These are phyloP conservation scores for Catharus minimus DNA, from an alignment of 2,113 vertebrate genomes.

Conservation along the genomic window DNA sequence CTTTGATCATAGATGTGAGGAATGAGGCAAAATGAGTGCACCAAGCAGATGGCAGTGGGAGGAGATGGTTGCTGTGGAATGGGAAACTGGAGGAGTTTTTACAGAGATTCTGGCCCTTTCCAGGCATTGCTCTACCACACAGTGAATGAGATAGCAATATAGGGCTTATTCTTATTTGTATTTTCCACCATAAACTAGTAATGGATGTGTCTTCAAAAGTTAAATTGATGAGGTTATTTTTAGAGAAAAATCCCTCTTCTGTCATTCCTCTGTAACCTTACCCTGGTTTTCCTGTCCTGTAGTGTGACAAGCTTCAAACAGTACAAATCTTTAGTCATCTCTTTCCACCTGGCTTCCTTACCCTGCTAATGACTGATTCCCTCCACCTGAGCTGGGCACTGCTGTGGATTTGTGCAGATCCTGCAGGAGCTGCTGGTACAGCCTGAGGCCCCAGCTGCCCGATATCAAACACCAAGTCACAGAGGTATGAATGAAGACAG, in stretches of 20 bases:
- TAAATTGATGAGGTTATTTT: not conserved
- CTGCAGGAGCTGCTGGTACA: not conserved
- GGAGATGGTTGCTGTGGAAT: not conserved
- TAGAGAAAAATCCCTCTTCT: not conserved
- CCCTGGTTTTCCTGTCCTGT: not conserved
- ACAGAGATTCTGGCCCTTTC: not conserved
- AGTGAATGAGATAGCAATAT: not conserved
- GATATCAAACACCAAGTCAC: fast-evolving
- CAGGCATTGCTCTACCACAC: not conserved
- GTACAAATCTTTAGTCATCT: not conserved
- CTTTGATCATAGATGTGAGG: slow-evolving; percentile 37
- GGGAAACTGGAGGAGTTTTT: not conserved
- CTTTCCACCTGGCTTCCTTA: not conserved
- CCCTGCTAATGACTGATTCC: not conserved
- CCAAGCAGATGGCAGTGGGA: not conserved
- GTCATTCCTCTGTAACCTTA: not conserved
- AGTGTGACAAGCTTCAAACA: not conserved
- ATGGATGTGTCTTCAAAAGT: not conserved
- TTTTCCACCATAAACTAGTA: not conserved
- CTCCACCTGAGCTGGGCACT: not conserved
- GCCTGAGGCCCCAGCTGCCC: not conserved
- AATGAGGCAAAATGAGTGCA: not conserved
- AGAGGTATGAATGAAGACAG: not conserved
- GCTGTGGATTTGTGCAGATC: not conserved
- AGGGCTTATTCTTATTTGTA: not conserved